Base-by-base conservation (phyloP, 2,113 vertebrate species). In the Austrofundulus limnaeus region DNA sequence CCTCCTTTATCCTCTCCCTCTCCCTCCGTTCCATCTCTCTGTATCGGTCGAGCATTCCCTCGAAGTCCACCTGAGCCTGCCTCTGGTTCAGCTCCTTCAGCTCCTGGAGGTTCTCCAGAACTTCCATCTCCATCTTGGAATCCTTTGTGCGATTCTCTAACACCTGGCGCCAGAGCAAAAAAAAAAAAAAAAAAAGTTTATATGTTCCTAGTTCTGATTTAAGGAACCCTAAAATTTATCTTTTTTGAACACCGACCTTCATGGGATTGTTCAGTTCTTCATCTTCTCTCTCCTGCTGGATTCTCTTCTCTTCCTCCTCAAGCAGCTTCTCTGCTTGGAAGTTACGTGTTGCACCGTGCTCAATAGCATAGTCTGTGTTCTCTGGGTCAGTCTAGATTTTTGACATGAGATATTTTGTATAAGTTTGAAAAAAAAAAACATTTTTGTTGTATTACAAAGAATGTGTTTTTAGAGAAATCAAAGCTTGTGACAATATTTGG, bases 261-360 rank as follows among this genome's bases (percentile, higher is more conserved):
- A 98, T 98, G 25, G 97, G 97, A 39, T 99, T 99, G 88, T 98
- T 99, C 9, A 99, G 91, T 74, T 99, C 97, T 45, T 99, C 97
- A 0, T 99, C 97, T 39, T 98, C 96, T 31, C 96, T 87, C 21
- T 99, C 96, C 73, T 90, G 92, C 79, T 94, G 92, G 37, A 96
- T 68, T 45, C 94, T 92, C 50, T 95, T 95, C 86, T 98, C 96
- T 72, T 98, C 95, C 64, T 98, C 95, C 75, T 98, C 96, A 47
- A 98, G 70, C 2, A 98, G 92, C 59, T 98, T 98, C 80, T 98
- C 97, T 0, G 96, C 97, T 68, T 98, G 97, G 88, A 98, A 98
- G 83, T 98, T 98, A 10, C 96, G 84, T 0, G 96, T 98, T 54
- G 97, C 95, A 0, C 97, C 97, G 0, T 98, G 97, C 67, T 99